Evolutionary conservation across 2,888 invertebrate genomes (phyloP).

Genomic region (Tenodera sinensis): DNA sequence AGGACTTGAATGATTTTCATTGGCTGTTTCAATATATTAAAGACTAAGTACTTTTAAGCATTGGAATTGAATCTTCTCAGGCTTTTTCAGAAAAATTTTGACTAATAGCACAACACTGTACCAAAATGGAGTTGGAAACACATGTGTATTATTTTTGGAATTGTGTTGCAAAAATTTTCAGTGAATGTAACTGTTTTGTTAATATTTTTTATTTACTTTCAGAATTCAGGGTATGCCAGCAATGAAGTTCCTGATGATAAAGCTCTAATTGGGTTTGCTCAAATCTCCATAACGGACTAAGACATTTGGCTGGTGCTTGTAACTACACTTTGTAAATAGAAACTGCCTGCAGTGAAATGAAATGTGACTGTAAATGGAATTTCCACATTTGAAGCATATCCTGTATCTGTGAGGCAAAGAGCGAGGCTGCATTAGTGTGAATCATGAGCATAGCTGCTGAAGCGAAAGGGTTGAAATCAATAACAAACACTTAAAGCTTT

Average conservation of each 20-base stretch:
- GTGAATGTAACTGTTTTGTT: not conserved
- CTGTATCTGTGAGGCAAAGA: not conserved
- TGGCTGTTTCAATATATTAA: no score
- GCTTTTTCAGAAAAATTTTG: no score
- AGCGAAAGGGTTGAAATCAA: not conserved
- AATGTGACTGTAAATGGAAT: not conserved
- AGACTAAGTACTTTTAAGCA: no score
- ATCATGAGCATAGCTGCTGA: not conserved
- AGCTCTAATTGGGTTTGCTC: slow-evolving; percentile 93
- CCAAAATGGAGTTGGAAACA: no score
- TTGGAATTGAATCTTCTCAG: no score
- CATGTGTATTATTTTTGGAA: no score
- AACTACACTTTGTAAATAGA: not conserved
- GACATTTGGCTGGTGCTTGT: not conserved
- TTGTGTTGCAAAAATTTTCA: no score
- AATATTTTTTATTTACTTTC: slow-evolving; percentile 37
- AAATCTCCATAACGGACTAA: slow-evolving; percentile 90
- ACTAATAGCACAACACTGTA: no score
- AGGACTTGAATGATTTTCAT: no score
- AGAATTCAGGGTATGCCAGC: slow-evolving; percentile 64
- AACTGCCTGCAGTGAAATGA: not conserved
- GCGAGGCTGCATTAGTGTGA: not conserved
- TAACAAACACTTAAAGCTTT: not conserved
- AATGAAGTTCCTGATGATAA: slow-evolving; percentile 90
- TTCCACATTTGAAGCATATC: not conserved